A percentile compares a stretch with the other conserved stretches of the same genome.
These are phyloP conservation scores for Otus scops DNA, from an alignment of 2,797 vertebrate genomes.

Conservation along the genomic window DNA sequence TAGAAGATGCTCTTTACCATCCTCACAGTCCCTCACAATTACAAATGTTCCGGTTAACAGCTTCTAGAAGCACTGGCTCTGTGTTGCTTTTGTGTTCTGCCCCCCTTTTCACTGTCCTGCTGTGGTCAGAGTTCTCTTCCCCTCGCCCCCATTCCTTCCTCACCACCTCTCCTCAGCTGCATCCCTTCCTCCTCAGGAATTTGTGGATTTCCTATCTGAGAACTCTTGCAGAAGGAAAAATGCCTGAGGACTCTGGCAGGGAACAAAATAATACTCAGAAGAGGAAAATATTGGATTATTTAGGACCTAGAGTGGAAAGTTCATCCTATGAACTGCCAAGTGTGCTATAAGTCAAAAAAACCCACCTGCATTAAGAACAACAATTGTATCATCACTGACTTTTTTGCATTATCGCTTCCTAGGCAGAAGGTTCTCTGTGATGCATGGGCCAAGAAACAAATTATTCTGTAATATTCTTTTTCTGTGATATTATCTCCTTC, in stretches of 20 bases:
- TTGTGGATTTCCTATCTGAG: not conserved
- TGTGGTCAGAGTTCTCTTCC: not conserved
- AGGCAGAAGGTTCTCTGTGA: not conserved
- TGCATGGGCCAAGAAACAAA: not conserved
- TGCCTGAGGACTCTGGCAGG: not conserved
- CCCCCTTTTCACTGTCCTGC: not conserved
- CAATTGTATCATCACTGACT: not conserved
- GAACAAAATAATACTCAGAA: not conserved
- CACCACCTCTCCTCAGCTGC: not conserved
- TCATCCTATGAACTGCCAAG: not conserved
- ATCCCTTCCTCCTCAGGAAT: not conserved
- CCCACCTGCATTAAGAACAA: not conserved
- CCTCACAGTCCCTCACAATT: not conserved
- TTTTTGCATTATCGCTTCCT: not conserved
- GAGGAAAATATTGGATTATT: not conserved
- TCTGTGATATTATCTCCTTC: not conserved
- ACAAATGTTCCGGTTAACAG: not conserved
- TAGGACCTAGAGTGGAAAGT: not conserved
- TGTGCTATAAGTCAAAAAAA: not conserved
- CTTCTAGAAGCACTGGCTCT: accelerated
- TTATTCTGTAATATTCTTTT: not conserved
- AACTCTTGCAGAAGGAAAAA: not conserved
- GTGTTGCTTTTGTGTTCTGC: not conserved
- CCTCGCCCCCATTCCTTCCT: not conserved
- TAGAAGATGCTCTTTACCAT: not conserved